Evolutionary conservation across 2,888 invertebrate species (phyloP), one percentile per base, ranked within the genome.

Genomic region (Liposcelis brunnea): DNA sequence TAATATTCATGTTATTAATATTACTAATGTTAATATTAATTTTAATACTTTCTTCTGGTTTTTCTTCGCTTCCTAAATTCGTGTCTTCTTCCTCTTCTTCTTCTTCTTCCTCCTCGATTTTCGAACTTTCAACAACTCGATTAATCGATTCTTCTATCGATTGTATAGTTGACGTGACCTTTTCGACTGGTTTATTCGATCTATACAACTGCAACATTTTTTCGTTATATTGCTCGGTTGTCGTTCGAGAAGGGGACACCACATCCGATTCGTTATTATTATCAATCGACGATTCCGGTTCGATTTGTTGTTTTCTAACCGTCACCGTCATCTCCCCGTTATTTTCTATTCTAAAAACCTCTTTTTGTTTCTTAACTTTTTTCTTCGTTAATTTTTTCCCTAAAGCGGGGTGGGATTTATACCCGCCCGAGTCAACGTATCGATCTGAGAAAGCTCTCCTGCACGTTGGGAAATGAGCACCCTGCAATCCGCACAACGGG

Each of bases 61-160:
- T 48, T 18, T 51, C 47, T 42, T 80, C 53, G 76, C 79, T 51
- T 77, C 75, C 61, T 71, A 72, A 33, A 63, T 54, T n/a, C 11
- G 7, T 47, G 6, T 33, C 32, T 33, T 37, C 40, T 34, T 16
- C 44, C 36, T 59, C 56, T 53, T 65, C 64, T 51, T 67, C 66
- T 6, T 18, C 19, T 14, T 40, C 40, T 40, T 40, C 40, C 7
- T 14, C 19, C 7, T n/a, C 4, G 7, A 19, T n/a, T 5, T 15
- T 6, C 6, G n/a, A 18, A 40, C 16, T 19, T 19, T 19, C 40
- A 18, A 40, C 19, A 18, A 40, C 40, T n/a, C 40, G 16, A 19
- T 40, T 40, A 18, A 40, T 40, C 12, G 40, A 18, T 8, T 40
- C 16, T 18, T 40, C 40, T 6, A 40, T 40, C 19, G 40, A 40